Evolutionary conservation across 2,797 vertebrate genomes (phyloP), one percentile per base, ranked within the genome.

Genomic region (Sitta carolinensis): DNA sequence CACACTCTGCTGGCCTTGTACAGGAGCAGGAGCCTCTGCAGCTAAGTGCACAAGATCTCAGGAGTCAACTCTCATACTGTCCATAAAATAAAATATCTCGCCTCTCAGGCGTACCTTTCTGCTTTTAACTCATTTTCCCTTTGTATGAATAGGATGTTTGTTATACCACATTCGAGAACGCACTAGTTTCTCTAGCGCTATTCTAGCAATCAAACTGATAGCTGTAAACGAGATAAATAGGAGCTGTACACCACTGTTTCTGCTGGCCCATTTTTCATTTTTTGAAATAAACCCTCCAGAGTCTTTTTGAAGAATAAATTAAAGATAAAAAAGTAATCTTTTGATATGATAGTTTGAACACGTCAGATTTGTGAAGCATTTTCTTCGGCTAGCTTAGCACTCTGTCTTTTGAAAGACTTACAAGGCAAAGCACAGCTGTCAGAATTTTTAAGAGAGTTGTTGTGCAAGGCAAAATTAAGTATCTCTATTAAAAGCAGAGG

Each of bases 141-240:
- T 91, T 83, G 78, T 96, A 93, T 95, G 94, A 96, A 93, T 81
- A 89, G 32, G 68, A 50, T 77, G 68, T 83, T 96, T 87, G 86
- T 95, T 90, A 80, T 69, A 85, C 25, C 55, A 55, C 64, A 69
- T 85, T 90, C 89, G 90, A 78, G 94, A 89, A 92, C 94, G 88
- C 92, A 95, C 87, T 95, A 84, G 68, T 93, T 97, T 97, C 95
- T 84, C 93, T 50, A 75, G 94, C 84, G 81, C 85, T 97, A 93
- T 93, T 92, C 94, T 82, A 92, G 91, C 87, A 93, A 96, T 96
- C 97, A 93, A 97, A 91, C 61, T 88, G 96, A 96, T 96, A 96
- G 96, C 94, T 97, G 95, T 97, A 97, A 96, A 97, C 73, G 94
- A 98, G 97, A 98, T 98, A 97, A 98, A 98, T 91, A 97, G 96